Conservation (phyloP, 2,797 vertebrate genomes). For the Tragelaphus eurycerus region DNA sequence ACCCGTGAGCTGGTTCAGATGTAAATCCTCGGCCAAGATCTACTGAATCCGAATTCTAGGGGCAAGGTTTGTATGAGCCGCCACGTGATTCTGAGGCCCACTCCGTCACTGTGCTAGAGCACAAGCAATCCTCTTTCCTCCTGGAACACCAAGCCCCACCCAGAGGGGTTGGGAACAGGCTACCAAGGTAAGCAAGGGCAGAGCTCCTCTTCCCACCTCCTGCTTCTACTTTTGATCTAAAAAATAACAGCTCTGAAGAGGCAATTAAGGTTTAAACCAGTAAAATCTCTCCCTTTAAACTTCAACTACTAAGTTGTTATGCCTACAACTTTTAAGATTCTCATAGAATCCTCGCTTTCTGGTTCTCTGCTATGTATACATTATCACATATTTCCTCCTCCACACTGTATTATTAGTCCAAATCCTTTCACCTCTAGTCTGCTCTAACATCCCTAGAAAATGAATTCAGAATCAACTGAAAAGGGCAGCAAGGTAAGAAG, state of each 20-base stretch:
- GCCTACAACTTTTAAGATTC: background rate
- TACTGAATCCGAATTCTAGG: background rate
- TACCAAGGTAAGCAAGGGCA: background rate
- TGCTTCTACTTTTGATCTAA: background rate
- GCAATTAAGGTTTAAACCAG: background rate
- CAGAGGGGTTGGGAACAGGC: background rate
- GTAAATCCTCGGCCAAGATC: background rate
- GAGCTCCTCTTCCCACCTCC: background rate
- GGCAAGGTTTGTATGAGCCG: background rate
- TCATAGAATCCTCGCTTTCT: background rate
- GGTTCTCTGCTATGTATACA: background rate
- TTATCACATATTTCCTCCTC: background rate
- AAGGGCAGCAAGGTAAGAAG: background rate
- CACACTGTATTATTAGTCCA: background rate
- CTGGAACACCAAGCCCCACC: background rate
- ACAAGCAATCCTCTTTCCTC: background rate
- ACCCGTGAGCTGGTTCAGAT: background rate
- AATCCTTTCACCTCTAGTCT: background rate
- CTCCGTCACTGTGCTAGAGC: background rate
- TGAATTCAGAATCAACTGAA: background rate
- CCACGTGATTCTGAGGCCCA: background rate
- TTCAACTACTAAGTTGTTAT: background rate
- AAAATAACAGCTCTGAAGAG: conserved; percentile 28
- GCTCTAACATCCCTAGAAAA: background rate
- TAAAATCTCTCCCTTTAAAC: background rate